phyloP scores from a whole-genome alignment of 1,140 invertebrate genomes.

The Diorhabda carinulata region DNA sequence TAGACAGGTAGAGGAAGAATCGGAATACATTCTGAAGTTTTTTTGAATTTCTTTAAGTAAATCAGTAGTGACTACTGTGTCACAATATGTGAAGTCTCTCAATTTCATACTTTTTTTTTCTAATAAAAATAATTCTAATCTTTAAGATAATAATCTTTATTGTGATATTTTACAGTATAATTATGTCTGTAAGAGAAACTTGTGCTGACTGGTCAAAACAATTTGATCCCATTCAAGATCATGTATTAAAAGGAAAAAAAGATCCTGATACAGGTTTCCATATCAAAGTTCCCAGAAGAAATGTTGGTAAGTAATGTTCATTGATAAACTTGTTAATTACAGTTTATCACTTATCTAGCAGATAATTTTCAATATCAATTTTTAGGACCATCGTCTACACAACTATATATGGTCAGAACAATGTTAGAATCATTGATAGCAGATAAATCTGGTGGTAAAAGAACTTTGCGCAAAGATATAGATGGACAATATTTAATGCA shows the following conservation, averaged over 20 bases:
- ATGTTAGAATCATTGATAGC: slow-evolving; percentile 97
- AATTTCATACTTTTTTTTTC: no score
- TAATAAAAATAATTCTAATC: no score
- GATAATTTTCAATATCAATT: slow-evolving; percentile 9
- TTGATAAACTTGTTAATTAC: not conserved
- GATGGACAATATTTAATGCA: slow-evolving; percentile 87
- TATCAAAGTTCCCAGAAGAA: slow-evolving; percentile 87
- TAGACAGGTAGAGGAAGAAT: no score
- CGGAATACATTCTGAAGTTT: no score
- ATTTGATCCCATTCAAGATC: slow-evolving; percentile 87
- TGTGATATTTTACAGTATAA: slow-evolving; percentile 62
- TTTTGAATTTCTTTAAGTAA: no score
- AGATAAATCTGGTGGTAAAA: slow-evolving; percentile 93
- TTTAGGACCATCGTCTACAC: slow-evolving; percentile 79
- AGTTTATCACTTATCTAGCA: not conserved
- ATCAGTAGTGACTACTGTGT: no score
- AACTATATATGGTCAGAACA: slow-evolving; percentile 98
- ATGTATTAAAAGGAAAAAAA: slow-evolving; percentile 92
- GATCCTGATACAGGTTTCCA: slow-evolving; percentile 88
- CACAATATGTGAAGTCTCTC: no score
- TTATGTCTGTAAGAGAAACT: slow-evolving; percentile 92
- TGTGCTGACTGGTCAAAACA: slow-evolving; percentile 95
- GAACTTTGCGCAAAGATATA: slow-evolving; percentile 93
- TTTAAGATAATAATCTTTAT: not conserved
- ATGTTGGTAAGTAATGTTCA: slow-evolving; percentile 70